Conservation (phyloP, 2,797 vertebrate species). For the Balearica regulorum region DNA sequence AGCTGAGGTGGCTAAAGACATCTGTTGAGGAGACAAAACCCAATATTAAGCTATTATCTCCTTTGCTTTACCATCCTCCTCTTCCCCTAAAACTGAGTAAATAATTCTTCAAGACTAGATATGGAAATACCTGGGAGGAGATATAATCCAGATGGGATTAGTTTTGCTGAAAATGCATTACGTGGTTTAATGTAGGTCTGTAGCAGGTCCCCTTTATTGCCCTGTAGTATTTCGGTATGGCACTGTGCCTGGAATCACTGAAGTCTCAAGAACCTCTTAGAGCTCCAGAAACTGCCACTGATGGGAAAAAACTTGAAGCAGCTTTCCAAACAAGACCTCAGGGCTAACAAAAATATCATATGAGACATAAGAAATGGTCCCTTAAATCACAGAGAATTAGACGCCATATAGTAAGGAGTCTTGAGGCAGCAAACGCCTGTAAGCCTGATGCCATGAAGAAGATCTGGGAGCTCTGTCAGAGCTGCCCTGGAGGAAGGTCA, state of each 20-base stretch:
- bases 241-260: background rate
- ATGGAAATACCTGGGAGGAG: background rate
- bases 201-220: background rate
- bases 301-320: background rate
- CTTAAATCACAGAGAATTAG: background rate
- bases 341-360: background rate
- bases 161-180: background rate
- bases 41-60: background rate
- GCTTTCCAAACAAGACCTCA: background rate
- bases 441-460: background rate
- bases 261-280: background rate
- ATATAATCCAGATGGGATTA: background rate
- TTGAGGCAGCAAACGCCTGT: background rate
- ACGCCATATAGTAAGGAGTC: background rate
- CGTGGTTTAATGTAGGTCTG: background rate
- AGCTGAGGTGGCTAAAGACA: background rate
- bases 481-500: background rate
- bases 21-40: background rate
- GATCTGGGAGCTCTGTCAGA: background rate
- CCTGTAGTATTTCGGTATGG: background rate
- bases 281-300: background rate
- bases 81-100: background rate
- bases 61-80: background rate
- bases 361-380: background rate
- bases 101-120: background rate